Percentiles rank a stretch among this genome's conserved stretches.
Evolutionary conservation across 2,888 invertebrate genomes (phyloP).

Genomic region (Achlya flavicornis): DNA sequence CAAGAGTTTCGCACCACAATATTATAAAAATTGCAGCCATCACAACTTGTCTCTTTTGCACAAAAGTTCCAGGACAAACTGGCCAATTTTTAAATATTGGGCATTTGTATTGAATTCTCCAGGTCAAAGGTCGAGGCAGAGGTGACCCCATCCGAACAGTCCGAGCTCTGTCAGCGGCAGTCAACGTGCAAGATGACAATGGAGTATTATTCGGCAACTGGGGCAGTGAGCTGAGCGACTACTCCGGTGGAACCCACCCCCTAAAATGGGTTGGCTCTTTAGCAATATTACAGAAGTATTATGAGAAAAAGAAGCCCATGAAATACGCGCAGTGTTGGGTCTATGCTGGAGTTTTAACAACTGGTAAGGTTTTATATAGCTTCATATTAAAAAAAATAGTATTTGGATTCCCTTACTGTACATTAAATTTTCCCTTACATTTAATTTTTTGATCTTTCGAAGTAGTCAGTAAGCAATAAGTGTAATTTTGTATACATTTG

Average conservation of each 20-base stretch:
- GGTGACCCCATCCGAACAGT: constrained; percentile 90
- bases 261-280: constrained; percentile 95
- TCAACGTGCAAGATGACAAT: constrained; percentile 94
- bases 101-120: constrained; percentile 13
- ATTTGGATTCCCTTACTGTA: too few species aligned
- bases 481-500: too few species aligned
- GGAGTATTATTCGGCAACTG: constrained; percentile 95
- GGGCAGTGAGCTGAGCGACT: constrained; percentile 92
- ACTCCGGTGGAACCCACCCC: constrained; percentile 92
- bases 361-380: constrained; percentile 78
- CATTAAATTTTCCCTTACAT: too few species aligned
- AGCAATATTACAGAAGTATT: constrained; percentile 93
- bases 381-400: neutral
- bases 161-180: constrained; percentile 93
- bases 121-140: constrained; percentile 85
- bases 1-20: too few species aligned
- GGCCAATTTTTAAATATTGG: too few species aligned
- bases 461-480: too few species aligned
- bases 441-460: too few species aligned
- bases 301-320: constrained; percentile 92
- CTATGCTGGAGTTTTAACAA: constrained; percentile 94
- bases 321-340: constrained; percentile 98
- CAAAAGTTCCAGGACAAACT: too few species aligned
- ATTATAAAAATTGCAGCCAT: too few species aligned
- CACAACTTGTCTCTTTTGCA: too few species aligned